A percentile compares a stretch with the other conserved stretches of the same genome.
phyloP scores from a whole-genome alignment of 2,113 vertebrate species.

The Falco punctatus region DNA sequence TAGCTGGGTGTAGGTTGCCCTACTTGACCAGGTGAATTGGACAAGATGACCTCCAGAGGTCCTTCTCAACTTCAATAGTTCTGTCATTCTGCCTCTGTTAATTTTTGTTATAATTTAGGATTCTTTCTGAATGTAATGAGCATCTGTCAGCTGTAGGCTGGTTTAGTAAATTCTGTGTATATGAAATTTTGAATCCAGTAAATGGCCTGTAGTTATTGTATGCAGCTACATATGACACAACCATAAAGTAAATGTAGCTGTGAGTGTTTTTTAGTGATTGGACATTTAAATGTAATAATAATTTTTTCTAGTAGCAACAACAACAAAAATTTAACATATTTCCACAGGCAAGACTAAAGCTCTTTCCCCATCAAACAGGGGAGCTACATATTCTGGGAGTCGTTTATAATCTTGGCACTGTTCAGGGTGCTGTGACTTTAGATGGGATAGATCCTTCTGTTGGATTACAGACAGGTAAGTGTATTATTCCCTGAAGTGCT shows the following conservation, averaged over 20 bases:
- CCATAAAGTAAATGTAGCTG: background rate
- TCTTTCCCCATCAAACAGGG: conserved; percentile 93
- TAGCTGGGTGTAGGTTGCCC: background rate
- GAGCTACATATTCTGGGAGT: conserved; percentile 93
- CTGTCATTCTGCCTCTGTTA: background rate
- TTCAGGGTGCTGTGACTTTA: conserved; percentile 71
- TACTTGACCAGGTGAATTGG: background rate
- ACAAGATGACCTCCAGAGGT: background rate
- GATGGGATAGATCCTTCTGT: conserved; percentile 78
- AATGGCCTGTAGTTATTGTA: background rate
- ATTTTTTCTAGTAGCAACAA: conserved; percentile 68
- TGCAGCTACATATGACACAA: background rate
- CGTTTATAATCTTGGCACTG: conserved; percentile 90
- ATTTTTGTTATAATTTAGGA: background rate
- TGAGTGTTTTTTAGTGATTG: background rate
- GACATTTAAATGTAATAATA: conserved; percentile 43
- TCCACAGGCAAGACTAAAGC: conserved; percentile 91
- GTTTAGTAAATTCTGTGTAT: background rate
- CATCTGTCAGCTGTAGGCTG: background rate
- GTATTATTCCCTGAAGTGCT: background rate
- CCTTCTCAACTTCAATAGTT: background rate
- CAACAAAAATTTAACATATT: conserved; percentile 77
- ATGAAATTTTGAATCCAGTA: background rate
- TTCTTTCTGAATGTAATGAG: background rate
- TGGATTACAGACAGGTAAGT: conserved; percentile 82